Conservation (phyloP, 1,140 invertebrate genomes). For the Brachionus asplanchnoidis region DNA sequence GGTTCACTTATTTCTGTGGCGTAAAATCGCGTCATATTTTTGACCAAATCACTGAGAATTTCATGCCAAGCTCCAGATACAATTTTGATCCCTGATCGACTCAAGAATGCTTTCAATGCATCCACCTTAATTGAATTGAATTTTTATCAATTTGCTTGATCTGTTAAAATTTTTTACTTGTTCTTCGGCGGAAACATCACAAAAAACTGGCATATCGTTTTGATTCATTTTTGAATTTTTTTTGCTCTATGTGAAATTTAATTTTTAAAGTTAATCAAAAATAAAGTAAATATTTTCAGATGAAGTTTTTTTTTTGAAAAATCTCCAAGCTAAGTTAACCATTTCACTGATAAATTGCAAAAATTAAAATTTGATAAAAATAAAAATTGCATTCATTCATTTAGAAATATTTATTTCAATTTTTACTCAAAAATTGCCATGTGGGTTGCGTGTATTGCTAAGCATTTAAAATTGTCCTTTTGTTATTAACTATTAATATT, state of each 20-base stretch:
- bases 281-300: not conserved
- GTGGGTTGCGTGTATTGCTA: not conserved
- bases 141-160: not conserved
- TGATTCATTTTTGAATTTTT: constrained; percentile 5
- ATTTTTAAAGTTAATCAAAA: not conserved
- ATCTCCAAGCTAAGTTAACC: not conserved
- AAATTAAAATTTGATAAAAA: not conserved
- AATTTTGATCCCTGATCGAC: not conserved
- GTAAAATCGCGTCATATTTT: not conserved
- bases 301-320: not conserved
- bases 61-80: not conserved
- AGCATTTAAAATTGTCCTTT: not conserved
- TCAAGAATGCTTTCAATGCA: not conserved
- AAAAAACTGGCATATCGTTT: constrained; percentile 40
- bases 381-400: constrained; percentile 29
- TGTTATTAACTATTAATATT: not conserved
- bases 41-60: not conserved
- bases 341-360: constrained; percentile 17
- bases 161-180: not conserved
- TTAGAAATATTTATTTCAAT: constrained; percentile 2
- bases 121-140: not conserved
- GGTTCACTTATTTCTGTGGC: not conserved
- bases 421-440: constrained; percentile 17
- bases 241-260: not conserved
- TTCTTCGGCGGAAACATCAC: constrained; percentile 31